phyloP scores from a whole-genome alignment of 1,140 invertebrate genomes.

The Ooceraea biroi region DNA sequence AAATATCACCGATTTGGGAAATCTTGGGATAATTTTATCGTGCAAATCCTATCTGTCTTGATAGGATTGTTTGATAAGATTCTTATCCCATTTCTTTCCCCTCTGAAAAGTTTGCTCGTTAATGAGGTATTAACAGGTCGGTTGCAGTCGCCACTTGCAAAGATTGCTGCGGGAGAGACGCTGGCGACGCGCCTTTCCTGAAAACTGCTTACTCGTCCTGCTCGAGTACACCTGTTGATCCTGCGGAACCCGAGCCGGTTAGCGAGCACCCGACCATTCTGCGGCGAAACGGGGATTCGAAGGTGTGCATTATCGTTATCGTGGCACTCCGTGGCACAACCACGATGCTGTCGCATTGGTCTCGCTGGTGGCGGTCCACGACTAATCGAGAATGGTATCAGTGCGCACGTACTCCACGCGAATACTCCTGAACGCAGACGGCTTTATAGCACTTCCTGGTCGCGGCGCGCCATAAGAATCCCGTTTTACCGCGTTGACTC shows the following conservation, averaged over 20 bases:
- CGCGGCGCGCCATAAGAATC: background rate
- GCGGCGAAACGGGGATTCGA: conserved; percentile 33
- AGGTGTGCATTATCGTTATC: conserved; percentile 62
- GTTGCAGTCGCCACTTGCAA: background rate
- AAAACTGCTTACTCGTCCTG: background rate
- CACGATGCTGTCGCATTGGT: conserved; percentile 51
- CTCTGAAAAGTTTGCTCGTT: too few relatives aligned
- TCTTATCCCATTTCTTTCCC: too few relatives aligned
- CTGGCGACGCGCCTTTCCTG: background rate
- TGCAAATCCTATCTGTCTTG: too few relatives aligned
- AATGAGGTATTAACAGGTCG: too few relatives aligned
- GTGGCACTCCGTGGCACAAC: conserved; percentile 35
- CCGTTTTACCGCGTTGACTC: background rate
- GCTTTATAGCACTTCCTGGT: conserved; percentile 60
- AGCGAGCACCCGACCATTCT: conserved; percentile 32
- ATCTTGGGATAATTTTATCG: too few relatives aligned
- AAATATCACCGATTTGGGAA: too few relatives aligned
- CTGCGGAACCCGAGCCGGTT: conserved; percentile 4
- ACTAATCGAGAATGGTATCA: conserved; percentile 53
- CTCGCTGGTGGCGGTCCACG: conserved; percentile 42
- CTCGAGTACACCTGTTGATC: conserved; percentile 52
- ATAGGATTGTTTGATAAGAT: too few relatives aligned
- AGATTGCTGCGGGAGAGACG: background rate
- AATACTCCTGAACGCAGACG: conserved; percentile 34
- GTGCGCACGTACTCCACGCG: conserved; percentile 16